These are phyloP conservation scores for Drosophila paucipuncta DNA, from an alignment of 2,888 invertebrate species.

Conservation along the genomic window DNA sequence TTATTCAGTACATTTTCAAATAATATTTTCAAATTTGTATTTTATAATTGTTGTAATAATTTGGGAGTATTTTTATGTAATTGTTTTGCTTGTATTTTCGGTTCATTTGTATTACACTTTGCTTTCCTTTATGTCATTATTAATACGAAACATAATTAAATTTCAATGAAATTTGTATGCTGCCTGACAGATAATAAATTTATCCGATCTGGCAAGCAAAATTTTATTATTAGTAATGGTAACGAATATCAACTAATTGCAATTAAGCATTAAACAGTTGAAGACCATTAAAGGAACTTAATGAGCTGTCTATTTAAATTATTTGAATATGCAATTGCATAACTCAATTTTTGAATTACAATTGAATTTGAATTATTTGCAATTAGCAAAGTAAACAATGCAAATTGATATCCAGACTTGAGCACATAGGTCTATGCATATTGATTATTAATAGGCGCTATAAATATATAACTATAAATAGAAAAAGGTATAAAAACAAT, in stretches of 20 bases:
- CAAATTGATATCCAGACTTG: conserved; percentile 34
- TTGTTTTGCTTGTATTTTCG: background rate
- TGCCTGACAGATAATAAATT: background rate
- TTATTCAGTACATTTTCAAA: background rate
- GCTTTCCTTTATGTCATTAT: background rate
- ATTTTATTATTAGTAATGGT: background rate
- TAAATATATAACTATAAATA: background rate
- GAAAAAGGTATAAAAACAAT: background rate
- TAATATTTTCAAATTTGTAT: background rate
- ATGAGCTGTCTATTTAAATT: background rate
- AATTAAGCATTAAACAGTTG: background rate
- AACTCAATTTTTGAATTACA: conserved; percentile 31
- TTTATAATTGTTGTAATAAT: background rate
- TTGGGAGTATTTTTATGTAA: too few species aligned
- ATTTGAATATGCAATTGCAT: background rate
- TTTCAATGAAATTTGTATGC: background rate
- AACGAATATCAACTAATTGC: background rate
- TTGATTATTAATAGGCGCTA: conserved; percentile 35
- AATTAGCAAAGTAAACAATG: conserved; percentile 45
- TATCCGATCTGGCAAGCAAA: background rate
- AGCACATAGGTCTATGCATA: conserved; percentile 40
- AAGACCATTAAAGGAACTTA: background rate
- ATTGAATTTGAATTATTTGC: conserved; percentile 51
- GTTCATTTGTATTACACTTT: background rate
- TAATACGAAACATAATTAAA: background rate